Conservation (phyloP, 2,797 vertebrate species). For the Glyptemys insculpta region DNA sequence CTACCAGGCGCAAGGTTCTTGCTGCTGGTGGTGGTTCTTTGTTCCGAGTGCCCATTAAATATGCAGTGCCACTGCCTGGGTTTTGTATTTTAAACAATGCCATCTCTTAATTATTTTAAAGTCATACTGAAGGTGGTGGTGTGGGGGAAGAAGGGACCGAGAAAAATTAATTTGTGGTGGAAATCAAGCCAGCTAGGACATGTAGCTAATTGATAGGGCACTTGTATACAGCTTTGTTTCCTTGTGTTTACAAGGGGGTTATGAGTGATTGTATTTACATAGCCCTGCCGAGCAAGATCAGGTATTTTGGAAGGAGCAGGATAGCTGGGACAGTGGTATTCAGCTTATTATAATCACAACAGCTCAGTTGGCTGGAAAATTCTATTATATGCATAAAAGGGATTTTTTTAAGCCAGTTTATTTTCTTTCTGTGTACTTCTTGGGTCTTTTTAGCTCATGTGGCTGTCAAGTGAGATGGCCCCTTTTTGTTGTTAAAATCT, state of each 20-base stretch:
- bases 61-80: conserved; percentile 80
- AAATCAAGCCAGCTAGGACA: not conserved
- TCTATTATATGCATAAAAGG: conserved; percentile 65
- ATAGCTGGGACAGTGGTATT: conserved; percentile 5
- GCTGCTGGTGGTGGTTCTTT: conserved; percentile 79
- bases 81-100: conserved; percentile 55
- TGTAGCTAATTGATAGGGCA: conserved; percentile 43
- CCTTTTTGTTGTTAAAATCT: not conserved
- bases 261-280: conserved; percentile 42
- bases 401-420: conserved; percentile 57
- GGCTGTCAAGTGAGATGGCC: conserved; percentile 61
- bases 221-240: conserved; percentile 72
- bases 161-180: not conserved
- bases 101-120: conserved; percentile 19
- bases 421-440: conserved; percentile 52
- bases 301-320: conserved; percentile 25
- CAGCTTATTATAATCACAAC: conserved; percentile 58
- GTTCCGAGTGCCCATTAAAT: conserved; percentile 84
- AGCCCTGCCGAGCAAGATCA: conserved; percentile 36
- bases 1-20: not conserved
- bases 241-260: conserved; percentile 23
- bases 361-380: conserved; percentile 70
- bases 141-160: not conserved
- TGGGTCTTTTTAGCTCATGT: conserved; percentile 60
- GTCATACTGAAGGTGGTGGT: not conserved